Evolutionary conservation across 1,140 invertebrate species (phyloP), one percentile per base, ranked within the genome.

Genomic region (Trichonephila inaurata): DNA sequence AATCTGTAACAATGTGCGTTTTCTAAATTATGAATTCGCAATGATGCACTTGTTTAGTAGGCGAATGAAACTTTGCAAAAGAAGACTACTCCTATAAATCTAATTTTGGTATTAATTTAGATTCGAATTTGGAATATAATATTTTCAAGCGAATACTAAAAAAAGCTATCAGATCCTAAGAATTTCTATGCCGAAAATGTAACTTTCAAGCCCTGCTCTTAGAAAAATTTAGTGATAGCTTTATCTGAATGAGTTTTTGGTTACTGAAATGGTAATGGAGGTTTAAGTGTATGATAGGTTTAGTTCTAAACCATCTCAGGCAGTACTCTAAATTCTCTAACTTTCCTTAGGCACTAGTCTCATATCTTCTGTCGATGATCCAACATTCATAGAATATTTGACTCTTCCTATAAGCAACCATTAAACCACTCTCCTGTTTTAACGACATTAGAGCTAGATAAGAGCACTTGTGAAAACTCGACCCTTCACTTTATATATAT

Each of bases 391-490:
- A 91, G 51, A 83, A 51, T 91, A 83, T 58, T 66, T 66, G 66
- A 69, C 82, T 60, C 51, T 92, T 66, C 40, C 91, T 90, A 61
- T 81, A 60, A 92, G 91, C 82, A 92, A 92, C 91, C 91, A 92
- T 85, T 92, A 62, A 64, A 92, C 91, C 91, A 92, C 91, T 92
- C 91, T 92, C 91, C 91, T 92, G 62, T 61, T 86, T 21, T 69
- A 92, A 92, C n/a, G 40, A 86, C 24, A 85, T 92, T 86, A 92
- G 82, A 92, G 82, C 91, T 92, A 92, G 91, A 92, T 92, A 92
- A 92, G 91, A 92, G 91, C 91, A 92, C 91, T 92, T 92, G 91
- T 92, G 91, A 92, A 92, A 72, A 92, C 82, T 92, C 62, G 82
- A 69, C 91, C 91, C 28, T 40, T 64, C 58, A 86, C 60, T 60